Evolutionary conservation across 1,140 invertebrate species (phyloP), one percentile per base, ranked within the genome.

Genomic region (Charaxes varanes): DNA sequence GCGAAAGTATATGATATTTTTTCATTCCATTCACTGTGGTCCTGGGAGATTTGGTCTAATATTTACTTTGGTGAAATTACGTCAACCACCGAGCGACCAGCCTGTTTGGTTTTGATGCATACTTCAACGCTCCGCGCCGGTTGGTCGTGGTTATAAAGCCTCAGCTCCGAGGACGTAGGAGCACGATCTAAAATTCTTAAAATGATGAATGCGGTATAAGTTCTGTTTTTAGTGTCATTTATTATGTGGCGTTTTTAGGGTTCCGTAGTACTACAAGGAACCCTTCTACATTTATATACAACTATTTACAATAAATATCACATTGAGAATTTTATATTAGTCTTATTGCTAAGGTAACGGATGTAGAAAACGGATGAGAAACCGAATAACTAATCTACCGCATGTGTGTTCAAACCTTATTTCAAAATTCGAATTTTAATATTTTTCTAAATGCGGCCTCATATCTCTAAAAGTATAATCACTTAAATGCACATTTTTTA

Each of bases 51-150:
- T 72, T 64, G 49, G 52, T 48, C 56, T 70, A 77, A 79, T 72
- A 77, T 77, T 80, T 76, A 69, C 62, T 66, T 56, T 53, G 47
- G 62, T 56, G 63, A 74, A 80, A 80, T 80, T 73, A 77, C 64
- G 64, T 65, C 56, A 67, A 61, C 53, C 50, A 50, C 60, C 51
- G 62, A 57, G 58, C 64, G 55, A 53, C 44, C 57, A 56, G 69
- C 56, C 52, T 80, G 77, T 81, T 81, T 81, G 70, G 64, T 70
- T 67, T 74, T 81, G 65, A 72, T 78, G 73, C 67, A 80, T 78
- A 78, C 57, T 80, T 72, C 69, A 80, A 57, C 41, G 46, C 36
- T 55, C 42, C 32, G 53, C 30, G 42, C 56, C 28, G 51, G 52
- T 50, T 53, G 54, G 55, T 58, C 46, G 47, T 38, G 34, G 46